phyloP scores from a whole-genome alignment of 2,797 vertebrate genomes.

The Syngnathus acus region DNA sequence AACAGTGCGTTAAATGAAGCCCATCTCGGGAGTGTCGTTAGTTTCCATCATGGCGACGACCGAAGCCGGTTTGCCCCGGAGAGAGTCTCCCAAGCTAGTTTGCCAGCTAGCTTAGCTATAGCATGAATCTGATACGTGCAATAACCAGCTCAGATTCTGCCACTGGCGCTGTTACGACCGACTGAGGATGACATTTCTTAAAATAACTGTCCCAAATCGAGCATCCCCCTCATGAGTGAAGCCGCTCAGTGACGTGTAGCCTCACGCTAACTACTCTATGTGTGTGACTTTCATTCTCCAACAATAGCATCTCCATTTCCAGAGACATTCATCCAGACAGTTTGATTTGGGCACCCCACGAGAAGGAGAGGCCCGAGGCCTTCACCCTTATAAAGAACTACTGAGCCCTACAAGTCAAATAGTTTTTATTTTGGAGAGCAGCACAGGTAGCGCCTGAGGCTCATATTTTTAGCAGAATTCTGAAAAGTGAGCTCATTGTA shows the following conservation, averaged over 20 bases:
- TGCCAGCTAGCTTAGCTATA: no score
- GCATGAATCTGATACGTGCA: no score
- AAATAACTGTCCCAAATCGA: constrained; percentile 63
- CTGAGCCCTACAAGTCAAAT: constrained; percentile 26
- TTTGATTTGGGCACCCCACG: not conserved
- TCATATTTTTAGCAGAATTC: constrained; percentile 38
- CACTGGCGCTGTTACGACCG: constrained; percentile 45
- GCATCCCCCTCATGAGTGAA: constrained; percentile 35
- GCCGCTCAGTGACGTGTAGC: constrained; percentile 27
- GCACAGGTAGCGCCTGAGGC: constrained; percentile 36
- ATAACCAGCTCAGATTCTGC: not conserved
- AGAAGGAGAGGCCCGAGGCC: not conserved
- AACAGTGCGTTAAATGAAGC: no score
- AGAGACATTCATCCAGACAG: not conserved
- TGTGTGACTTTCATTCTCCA: not conserved
- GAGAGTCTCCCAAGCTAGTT: no score
- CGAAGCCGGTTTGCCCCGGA: no score
- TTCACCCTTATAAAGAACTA: constrained; percentile 14
- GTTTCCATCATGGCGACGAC: no score
- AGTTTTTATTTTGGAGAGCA: constrained; percentile 31
- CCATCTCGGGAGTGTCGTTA: no score
- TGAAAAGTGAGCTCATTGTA: constrained; percentile 53
- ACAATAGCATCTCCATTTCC: not conserved
- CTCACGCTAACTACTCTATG: constrained; percentile 18
- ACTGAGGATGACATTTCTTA: constrained; percentile 40